Conservation (phyloP, 2,888 invertebrate genomes). For the Zaprionus obscuricornis region DNA sequence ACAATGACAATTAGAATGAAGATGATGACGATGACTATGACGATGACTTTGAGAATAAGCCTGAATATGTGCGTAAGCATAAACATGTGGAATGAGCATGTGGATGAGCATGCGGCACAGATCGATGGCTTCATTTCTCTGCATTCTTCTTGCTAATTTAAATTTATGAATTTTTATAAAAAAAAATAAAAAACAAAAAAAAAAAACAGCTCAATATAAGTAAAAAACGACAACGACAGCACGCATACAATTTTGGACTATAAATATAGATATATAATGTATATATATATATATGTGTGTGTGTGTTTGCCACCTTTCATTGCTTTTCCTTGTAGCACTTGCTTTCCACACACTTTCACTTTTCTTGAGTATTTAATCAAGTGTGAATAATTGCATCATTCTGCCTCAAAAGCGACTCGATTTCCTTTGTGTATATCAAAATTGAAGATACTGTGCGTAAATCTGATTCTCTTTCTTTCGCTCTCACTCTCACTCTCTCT, state of each 20-base stretch:
- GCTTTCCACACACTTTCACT: slow-evolving; percentile 71
- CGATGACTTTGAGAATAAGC: no score
- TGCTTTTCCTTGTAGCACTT: slow-evolving; percentile 19
- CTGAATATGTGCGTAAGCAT: no score
- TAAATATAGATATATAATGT: slow-evolving; percentile 3
- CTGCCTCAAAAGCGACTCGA: slow-evolving; percentile 73
- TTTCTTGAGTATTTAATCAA: slow-evolving; percentile 77
- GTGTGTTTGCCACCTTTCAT: neutral
- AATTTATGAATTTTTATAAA: slow-evolving; percentile 75
- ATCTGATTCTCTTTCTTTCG: no score
- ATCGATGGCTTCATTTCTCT: slow-evolving; percentile 61
- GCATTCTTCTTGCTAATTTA: slow-evolving; percentile 61
- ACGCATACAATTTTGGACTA: slow-evolving; percentile 15
- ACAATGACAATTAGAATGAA: no score
- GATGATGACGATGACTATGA: no score
- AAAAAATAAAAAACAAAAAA: no score
- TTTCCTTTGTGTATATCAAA: slow-evolving; percentile 61
- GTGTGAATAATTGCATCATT: slow-evolving; percentile 77
- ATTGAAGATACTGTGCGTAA: slow-evolving; percentile 25
- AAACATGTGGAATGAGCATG: no score
- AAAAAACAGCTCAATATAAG: slow-evolving; percentile 67
- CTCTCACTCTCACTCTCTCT: neutral
- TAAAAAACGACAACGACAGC: slow-evolving; percentile 17
- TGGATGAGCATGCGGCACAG: no score
- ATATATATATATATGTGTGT: slow-evolving; percentile 2